These are phyloP conservation scores for Diacarnus erythraeanus DNA, from an alignment of 37 sponge, comb jelly and placozoan genomes.

Conservation along the genomic window DNA sequence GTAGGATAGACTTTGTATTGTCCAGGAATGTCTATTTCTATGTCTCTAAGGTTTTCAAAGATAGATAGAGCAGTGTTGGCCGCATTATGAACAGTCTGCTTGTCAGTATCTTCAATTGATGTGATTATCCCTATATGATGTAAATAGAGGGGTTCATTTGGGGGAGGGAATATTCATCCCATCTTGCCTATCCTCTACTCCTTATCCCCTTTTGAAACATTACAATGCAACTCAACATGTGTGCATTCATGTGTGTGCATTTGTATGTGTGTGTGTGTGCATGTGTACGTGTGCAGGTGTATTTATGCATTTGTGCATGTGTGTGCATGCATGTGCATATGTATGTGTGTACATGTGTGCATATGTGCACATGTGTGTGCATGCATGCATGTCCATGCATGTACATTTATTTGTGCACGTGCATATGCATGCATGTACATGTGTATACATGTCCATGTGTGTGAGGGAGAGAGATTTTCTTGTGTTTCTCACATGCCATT, in stretches of 20 bases:
- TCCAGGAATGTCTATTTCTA: not conserved
- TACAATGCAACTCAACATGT: too few species aligned
- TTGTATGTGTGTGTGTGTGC: too few species aligned
- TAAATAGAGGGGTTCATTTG: slow-evolving; percentile 43
- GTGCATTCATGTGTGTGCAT: too few species aligned
- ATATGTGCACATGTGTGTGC: too few species aligned
- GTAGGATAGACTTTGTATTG: not conserved
- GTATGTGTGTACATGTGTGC: not conserved
- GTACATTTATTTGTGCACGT: too few species aligned
- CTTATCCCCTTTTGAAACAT: too few species aligned
- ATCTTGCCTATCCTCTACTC: too few species aligned
- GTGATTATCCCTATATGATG: slow-evolving; percentile 30
- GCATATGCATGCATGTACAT: too few species aligned
- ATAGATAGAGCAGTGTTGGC: slow-evolving; percentile 25
- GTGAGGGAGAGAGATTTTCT: not conserved
- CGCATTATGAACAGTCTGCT: slow-evolving; percentile 46
- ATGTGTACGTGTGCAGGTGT: too few species aligned
- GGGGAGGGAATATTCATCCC: slow-evolving; percentile 64
- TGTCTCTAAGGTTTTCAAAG: not conserved
- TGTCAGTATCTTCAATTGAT: slow-evolving; percentile 1
- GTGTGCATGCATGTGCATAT: not conserved
- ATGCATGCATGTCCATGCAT: too few species aligned
- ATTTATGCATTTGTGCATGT: too few species aligned
- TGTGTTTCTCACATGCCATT: not conserved
- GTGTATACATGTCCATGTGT: too few species aligned